Conservation (phyloP, 1,140 invertebrate species). For the Papilio glaucus region DNA sequence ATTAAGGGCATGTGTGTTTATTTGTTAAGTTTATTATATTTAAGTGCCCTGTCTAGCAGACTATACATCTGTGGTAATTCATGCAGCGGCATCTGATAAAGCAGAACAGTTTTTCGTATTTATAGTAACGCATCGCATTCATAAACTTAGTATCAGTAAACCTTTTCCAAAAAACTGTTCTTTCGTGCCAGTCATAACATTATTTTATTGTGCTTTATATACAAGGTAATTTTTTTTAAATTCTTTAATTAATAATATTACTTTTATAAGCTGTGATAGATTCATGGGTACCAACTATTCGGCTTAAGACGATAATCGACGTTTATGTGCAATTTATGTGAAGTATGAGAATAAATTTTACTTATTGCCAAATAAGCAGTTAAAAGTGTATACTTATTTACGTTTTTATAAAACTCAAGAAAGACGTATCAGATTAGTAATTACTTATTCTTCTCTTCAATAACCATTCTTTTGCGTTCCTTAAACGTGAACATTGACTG, state of each 20-base stretch:
- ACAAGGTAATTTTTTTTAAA: neutral
- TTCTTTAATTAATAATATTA: neutral
- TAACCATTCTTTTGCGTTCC: neutral
- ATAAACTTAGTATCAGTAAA: slow-evolving; percentile 4
- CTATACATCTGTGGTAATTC: slow-evolving; percentile 2
- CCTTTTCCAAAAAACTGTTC: neutral
- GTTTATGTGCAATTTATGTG: too few relatives aligned
- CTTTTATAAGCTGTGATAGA: neutral
- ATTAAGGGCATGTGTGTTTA: too few relatives aligned
- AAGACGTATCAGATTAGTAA: neutral
- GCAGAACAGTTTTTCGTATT: slow-evolving; percentile 13
- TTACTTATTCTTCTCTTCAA: neutral
- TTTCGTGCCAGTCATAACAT: neutral
- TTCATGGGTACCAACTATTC: too few relatives aligned
- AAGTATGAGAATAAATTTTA: too few relatives aligned
- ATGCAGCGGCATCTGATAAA: neutral
- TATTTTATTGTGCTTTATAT: neutral
- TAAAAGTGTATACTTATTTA: neutral
- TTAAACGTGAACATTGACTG: too few relatives aligned
- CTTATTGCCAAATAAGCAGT: too few relatives aligned
- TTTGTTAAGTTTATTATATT: too few relatives aligned
- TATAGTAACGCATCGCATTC: slow-evolving; percentile 9
- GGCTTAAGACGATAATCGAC: too few relatives aligned
- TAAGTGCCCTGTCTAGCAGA: too few relatives aligned
- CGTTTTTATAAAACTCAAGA: neutral